These are phyloP conservation scores for Hermaeophaga mercurialis DNA, from an alignment of 2,888 invertebrate species.

Conservation along the genomic window DNA sequence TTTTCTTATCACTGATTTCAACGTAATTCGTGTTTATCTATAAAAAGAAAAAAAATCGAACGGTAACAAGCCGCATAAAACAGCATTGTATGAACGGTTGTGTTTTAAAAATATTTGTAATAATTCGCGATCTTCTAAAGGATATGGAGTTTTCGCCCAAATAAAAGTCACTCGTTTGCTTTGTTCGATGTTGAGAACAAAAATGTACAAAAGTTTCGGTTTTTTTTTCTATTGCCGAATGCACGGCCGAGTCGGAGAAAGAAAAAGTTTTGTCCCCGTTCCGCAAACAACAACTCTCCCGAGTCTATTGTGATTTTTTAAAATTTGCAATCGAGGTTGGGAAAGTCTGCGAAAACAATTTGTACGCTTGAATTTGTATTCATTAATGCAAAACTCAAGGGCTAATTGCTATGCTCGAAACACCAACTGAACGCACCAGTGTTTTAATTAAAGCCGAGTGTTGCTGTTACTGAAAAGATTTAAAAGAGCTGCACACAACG, in stretches of 20 bases:
- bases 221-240: neutral
- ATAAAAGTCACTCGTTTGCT: no score
- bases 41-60: no score
- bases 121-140: no score
- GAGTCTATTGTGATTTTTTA: conserved; percentile 31
- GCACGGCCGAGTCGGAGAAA: neutral
- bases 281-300: conserved; percentile 22
- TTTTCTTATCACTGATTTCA: no score
- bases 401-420: conserved; percentile 39
- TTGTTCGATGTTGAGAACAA: no score
- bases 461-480: conserved; percentile 34
- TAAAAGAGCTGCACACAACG: conserved; percentile 37
- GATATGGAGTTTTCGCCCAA: no score
- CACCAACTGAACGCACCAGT: conserved; percentile 34
- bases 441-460: conserved; percentile 36
- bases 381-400: conserved; percentile 41
- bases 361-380: conserved; percentile 38
- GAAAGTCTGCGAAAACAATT: conserved; percentile 35
- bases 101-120: no score
- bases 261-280: conserved; percentile 22
- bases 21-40: no score
- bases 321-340: conserved; percentile 33
- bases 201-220: no score
- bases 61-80: no score
- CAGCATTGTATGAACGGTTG: no score